Evolutionary conservation across 2,888 invertebrate genomes (phyloP), one percentile per base, ranked within the genome.

Genomic region (Pristionchus maxplancki): DNA sequence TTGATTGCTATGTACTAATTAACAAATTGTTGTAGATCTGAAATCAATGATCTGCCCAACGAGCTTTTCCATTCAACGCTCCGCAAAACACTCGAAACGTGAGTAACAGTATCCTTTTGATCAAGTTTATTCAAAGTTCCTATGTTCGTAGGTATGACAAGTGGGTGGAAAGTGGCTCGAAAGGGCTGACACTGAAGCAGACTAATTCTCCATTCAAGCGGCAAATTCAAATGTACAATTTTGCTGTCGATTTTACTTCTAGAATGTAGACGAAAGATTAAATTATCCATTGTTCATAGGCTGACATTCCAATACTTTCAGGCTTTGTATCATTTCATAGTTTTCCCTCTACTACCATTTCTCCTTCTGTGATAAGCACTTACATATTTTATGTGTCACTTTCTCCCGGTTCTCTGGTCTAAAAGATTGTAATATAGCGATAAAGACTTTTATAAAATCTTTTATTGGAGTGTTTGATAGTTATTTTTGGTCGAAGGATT

Each of bases 61-160:
- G 87, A 50, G 20, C 86, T 91, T 44, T 89, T 91, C 88, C 91
- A 91, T 67, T 28, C 71, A 8, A 90, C 90, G 48, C 88, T 91
- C 44, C 81, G 71, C 1, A 48, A 53, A 31, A 89, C 90, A 9
- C 58, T 91, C 37, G 84, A 89, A 9, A 53, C 37, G 82, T 83
- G 34, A 78, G 78, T 78, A 1, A 8, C 34, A 67, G 34, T n/a
- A 44, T 40, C 34, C 1, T 40, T 34, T 74, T 44, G 13, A 20
- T 15, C 6, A 1, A 37, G 31, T 31, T 3, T 40, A 74, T 40
- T 6, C 40, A 1, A 40, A 40, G 8, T 15, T 15, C 34, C 17
- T 9, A n/a, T 34, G 11, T 53, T 82, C 17, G 0, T 34, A 87
- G 88, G 20, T 91, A 88, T 78, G 89, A 91, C 64, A 74, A 50